phyloP scores from a whole-genome alignment of 2,113 vertebrate species.

The Toxostoma redivivum region DNA sequence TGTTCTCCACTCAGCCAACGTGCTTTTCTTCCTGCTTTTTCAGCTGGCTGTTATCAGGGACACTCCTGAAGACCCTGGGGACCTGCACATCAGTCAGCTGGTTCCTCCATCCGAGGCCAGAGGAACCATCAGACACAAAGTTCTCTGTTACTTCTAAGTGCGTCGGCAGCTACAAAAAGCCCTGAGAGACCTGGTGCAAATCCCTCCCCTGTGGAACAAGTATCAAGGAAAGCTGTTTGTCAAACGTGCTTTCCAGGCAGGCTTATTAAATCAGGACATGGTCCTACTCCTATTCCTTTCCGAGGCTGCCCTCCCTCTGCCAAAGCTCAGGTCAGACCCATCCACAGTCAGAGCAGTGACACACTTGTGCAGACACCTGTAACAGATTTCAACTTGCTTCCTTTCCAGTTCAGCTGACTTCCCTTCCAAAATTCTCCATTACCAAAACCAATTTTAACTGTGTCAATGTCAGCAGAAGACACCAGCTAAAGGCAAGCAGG shows the following conservation, averaged over 20 bases:
- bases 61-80: neutral
- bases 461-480: neutral
- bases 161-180: neutral
- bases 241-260: neutral
- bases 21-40: neutral
- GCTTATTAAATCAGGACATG: neutral
- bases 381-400: neutral
- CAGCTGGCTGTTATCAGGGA: neutral
- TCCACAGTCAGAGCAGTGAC: neutral
- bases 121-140: neutral
- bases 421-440: neutral
- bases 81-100: neutral
- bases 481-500: neutral
- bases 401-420: neutral
- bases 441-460: neutral
- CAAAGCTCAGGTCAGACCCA: neutral
- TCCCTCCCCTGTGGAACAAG: neutral
- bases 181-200: neutral
- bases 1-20: neutral
- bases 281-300: accelerated
- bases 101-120: neutral
- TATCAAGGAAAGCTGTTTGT: neutral
- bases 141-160: neutral
- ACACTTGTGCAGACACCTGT: neutral
- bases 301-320: neutral